Evolutionary conservation across 1,140 invertebrate genomes (phyloP).

Genomic region (Ruditapes philippinarum): DNA sequence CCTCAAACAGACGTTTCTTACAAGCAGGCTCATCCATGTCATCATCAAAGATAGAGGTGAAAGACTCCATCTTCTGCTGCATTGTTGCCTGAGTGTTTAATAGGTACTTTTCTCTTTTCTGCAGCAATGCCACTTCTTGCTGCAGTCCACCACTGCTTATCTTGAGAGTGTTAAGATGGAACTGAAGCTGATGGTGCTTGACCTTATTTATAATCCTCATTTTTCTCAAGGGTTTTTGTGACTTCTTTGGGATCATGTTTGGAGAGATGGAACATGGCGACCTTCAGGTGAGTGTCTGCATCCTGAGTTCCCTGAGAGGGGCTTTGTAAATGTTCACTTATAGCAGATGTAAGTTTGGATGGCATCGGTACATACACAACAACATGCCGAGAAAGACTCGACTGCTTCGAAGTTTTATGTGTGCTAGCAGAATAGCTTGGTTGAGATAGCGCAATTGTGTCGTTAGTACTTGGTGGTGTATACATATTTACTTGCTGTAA

Average conservation of each 20-base stretch:
- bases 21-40: too few species aligned
- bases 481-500: conserved; percentile 33
- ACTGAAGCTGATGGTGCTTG: conserved; percentile 24
- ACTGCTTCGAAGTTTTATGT: conserved; percentile 25
- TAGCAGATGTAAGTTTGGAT: conserved; percentile 23
- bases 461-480: neutral
- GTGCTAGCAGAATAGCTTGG: conserved; percentile 23
- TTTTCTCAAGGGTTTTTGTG: neutral
- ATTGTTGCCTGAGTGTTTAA: conserved; percentile 31
- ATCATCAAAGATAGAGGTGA: conserved; percentile 43
- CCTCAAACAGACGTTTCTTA: conserved; percentile 31
- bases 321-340: conserved; percentile 5
- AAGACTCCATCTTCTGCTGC: conserved; percentile 46
- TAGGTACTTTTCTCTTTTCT: conserved; percentile 28
- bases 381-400: conserved; percentile 24
- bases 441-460: conserved; percentile 16
- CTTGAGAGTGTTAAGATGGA: conserved; percentile 25
- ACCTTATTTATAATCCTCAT: conserved; percentile 14
- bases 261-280: conserved; percentile 20
- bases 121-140: conserved; percentile 19
- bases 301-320: conserved; percentile 5
- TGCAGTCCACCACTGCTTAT: conserved; percentile 12
- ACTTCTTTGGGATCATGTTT: conserved; percentile 12
- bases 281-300: conserved; percentile 42
- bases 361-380: conserved; percentile 24